phyloP scores from a whole-genome alignment of 2,113 vertebrate species.

The Corydoras maculifer region DNA sequence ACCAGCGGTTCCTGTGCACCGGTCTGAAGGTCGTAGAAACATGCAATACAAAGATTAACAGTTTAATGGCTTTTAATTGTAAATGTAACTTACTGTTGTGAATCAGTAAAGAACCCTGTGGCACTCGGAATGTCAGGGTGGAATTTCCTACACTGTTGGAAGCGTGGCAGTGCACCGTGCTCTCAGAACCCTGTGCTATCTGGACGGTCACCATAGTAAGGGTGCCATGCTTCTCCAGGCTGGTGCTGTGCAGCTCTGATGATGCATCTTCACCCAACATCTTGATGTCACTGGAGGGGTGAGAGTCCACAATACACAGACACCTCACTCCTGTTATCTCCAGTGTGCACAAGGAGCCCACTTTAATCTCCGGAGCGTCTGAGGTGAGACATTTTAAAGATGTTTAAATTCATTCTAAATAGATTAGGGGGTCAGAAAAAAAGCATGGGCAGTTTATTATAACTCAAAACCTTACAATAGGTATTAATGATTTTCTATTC shows the following conservation, averaged over 20 bases:
- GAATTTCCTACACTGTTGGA: conserved; percentile 49
- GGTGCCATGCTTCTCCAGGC: conserved; percentile 33
- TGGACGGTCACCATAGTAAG: conserved; percentile 43
- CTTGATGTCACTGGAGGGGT: conserved; percentile 46
- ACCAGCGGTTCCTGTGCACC: too few species aligned
- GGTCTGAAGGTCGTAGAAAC: too few species aligned
- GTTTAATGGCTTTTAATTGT: too few species aligned
- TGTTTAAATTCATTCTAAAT: too few species aligned
- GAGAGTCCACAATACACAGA: conserved; percentile 55
- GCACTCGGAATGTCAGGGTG: conserved; percentile 35
- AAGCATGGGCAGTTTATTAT: too few species aligned
- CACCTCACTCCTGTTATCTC: conserved; percentile 40
- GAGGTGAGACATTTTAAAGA: conserved; percentile 7
- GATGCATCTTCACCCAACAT: conserved; percentile 42
- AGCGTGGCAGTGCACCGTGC: conserved; percentile 51
- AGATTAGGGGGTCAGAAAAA: too few species aligned
- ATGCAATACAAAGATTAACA: background rate
- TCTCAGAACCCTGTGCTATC: conserved; percentile 18
- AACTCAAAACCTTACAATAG: too few species aligned
- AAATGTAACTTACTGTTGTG: conserved; percentile 9
- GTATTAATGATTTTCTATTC: too few species aligned
- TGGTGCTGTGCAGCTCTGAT: conserved; percentile 24
- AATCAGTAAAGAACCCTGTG: conserved; percentile 38
- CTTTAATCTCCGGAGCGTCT: conserved; percentile 60
- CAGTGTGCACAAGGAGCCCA: conserved; percentile 46